These are phyloP conservation scores for Gorilla gorilla DNA, from an alignment of 2,113 vertebrate species.

Conservation along the genomic window DNA sequence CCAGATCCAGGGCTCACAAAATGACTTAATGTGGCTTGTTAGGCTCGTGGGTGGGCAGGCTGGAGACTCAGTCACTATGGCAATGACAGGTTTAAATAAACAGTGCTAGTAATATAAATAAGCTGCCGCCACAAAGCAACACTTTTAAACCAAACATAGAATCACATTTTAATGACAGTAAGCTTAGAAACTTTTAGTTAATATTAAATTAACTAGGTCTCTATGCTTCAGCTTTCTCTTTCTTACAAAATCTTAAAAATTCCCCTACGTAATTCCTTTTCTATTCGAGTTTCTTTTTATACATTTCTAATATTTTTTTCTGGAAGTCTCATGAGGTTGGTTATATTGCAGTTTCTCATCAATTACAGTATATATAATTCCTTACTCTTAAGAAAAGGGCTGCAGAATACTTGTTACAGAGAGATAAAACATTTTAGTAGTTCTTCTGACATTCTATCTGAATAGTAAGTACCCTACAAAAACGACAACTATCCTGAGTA, in stretches of 20 bases:
- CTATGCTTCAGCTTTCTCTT: neutral
- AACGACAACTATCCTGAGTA: neutral
- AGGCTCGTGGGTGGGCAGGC: neutral
- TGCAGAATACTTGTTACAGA: neutral
- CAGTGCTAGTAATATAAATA: neutral
- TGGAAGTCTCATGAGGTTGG: neutral
- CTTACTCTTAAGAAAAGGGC: neutral
- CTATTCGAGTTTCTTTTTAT: neutral
- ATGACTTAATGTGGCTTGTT: slow-evolving; percentile 2
- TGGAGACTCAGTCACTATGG: neutral
- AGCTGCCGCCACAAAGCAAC: neutral
- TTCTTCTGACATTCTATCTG: neutral
- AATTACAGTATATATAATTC: neutral
- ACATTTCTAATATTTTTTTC: neutral
- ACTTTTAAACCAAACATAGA: neutral
- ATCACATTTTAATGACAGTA: neutral
- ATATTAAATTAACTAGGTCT: neutral
- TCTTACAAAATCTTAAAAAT: neutral
- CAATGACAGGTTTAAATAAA: slow-evolving; percentile 47
- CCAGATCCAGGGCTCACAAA: neutral
- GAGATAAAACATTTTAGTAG: neutral
- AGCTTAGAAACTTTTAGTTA: neutral
- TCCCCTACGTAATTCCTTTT: neutral
- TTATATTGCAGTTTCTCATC: neutral
- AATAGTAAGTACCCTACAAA: neutral